Percentiles rank a stretch among this genome's conserved stretches.
Evolutionary conservation across 2,113 vertebrate genomes (phyloP).

Genomic region (Otis tarda): DNA sequence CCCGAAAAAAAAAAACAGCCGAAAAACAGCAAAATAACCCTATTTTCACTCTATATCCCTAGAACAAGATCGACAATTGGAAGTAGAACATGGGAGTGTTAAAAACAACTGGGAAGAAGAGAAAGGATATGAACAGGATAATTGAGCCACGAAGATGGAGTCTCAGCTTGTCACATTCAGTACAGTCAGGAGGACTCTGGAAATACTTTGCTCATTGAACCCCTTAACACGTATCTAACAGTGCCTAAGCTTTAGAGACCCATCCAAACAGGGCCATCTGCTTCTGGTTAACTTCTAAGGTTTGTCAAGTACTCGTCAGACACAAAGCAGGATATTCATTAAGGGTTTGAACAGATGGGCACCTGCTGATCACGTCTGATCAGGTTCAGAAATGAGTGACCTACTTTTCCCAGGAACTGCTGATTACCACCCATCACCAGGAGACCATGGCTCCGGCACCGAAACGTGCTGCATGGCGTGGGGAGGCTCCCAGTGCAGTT

Average conservation of each 20-base stretch:
- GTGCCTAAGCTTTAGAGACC: neutral
- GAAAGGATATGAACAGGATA: neutral
- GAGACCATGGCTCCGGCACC: neutral
- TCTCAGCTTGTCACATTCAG: neutral
- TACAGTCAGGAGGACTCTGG: neutral
- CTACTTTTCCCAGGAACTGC: neutral
- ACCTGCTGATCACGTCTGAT: neutral
- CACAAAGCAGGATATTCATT: neutral
- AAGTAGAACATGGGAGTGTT: neutral
- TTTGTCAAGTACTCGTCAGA: neutral
- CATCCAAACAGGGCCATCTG: neutral
- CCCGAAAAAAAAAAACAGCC: too few species aligned
- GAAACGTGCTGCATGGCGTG: accelerated
- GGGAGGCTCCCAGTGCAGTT: neutral
- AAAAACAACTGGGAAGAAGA: neutral
- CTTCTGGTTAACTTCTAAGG: neutral
- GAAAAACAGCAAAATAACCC: neutral
- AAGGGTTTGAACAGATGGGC: neutral
- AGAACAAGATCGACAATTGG: neutral
- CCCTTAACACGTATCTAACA: neutral
- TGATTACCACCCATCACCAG: neutral
- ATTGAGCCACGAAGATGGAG: neutral
- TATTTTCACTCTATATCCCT: accelerated
- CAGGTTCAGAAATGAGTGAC: neutral
- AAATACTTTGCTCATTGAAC: neutral